Base-by-base conservation (phyloP, 2,797 vertebrate genomes). In the Alcedo quadribrachys region DNA sequence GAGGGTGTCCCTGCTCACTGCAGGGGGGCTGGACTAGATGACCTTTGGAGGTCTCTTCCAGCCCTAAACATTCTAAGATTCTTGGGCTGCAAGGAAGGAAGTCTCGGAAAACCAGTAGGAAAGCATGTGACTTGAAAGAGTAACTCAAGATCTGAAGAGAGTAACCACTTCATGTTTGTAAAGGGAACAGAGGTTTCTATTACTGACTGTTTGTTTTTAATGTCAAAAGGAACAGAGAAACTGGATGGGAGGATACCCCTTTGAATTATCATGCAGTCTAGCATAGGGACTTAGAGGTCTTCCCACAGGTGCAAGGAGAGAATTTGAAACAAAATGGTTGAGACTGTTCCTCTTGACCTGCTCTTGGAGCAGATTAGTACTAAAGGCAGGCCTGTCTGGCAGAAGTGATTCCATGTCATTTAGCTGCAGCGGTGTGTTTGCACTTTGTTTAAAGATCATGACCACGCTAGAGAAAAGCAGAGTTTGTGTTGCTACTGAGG, bases 251-350 rank as follows among this genome's bases (percentile, higher is more conserved):
- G 12, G 19, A 78, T 51, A 30, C 3, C 0, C 0, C 7, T 54
- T 74, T 46, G 21, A 45, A 70, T 77, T 42, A 8, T 50, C 21
- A 82, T 12, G 0, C 9, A 20, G n/a, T 28, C 21, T 28, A n/a
- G 35, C 0, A 0, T 2, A 5, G 15, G 21, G n/a, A n/a, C 7
- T 22, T 11, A 1, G 22, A 32, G 43, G 35, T 37, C 27, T 66
- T 33, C 8, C 24, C 40, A 8, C 8, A 45, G 37, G 24, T 58
- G 21, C 40, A 32, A 57, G 42, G 53, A 60, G 42, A 57, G 58
- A 46, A 50, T n/a, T 75, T 4, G 1, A 33, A 65, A 33, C 14
- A 43, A 61, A 67, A 7, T 9, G 8, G 8, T 33, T 16, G 12
- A 13, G 16, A 25, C 9, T 46, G 46, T 40, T 45, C n/a, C 27